These are phyloP conservation scores for Anabacerthia variegaticeps DNA, from an alignment of 2,797 vertebrate species.

Conservation along the genomic window DNA sequence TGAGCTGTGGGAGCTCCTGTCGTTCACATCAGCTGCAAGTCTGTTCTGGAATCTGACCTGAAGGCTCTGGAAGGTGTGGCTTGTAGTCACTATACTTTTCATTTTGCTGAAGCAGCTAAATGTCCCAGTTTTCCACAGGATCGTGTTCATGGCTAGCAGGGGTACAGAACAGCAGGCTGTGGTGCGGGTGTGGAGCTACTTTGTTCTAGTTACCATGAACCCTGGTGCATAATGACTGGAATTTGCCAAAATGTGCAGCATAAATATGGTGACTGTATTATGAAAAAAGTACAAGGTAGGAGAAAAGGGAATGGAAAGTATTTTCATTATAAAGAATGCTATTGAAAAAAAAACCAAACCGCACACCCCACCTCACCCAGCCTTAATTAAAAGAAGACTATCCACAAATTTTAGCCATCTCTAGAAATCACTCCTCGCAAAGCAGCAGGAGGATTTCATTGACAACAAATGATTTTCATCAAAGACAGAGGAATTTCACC, in stretches of 20 bases:
- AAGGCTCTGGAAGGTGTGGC: background rate
- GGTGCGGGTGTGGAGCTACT: background rate
- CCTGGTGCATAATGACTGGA: background rate
- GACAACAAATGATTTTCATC: background rate
- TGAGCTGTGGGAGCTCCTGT: background rate
- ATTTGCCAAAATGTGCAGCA: background rate
- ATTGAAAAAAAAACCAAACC: fast-evolving
- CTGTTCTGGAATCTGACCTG: background rate
- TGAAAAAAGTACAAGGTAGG: background rate
- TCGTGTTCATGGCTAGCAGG: background rate
- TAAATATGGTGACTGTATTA: background rate
- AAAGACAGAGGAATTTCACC: background rate
- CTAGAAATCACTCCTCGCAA: background rate
- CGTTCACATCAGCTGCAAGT: background rate
- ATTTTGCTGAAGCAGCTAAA: background rate
- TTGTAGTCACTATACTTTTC: background rate
- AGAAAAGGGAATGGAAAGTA: background rate
- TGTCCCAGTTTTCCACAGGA: background rate
- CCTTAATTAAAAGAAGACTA: background rate
- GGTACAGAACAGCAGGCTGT: background rate
- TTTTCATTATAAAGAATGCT: background rate
- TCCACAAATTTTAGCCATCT: background rate
- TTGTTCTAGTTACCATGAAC: background rate
- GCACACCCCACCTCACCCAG: background rate
- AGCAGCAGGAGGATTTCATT: background rate